Base-by-base conservation (phyloP, 2,797 vertebrate genomes). In the Acanthurus leucopareius region DNA sequence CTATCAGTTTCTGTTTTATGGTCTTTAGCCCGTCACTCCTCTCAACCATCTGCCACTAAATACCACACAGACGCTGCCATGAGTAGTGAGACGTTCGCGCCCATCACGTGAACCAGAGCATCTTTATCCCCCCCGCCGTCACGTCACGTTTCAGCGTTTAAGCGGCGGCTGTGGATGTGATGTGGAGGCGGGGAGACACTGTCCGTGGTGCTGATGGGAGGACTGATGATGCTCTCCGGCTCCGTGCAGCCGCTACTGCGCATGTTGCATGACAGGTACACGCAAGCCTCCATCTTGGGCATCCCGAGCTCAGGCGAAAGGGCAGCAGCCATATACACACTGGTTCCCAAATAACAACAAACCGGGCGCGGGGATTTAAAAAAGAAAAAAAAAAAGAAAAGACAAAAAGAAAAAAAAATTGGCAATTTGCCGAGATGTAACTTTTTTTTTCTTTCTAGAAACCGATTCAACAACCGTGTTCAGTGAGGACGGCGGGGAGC, bases 181-280 rank as follows among this genome's bases (percentile, higher is more conserved):
- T 13, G 1, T 10, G 62, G 85, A 73, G 75, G 85, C 69, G 71
- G 82, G 76, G 76, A 82, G 91, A 81, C 75, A 82, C 75, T 90
- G 90, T 90, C 91, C 81, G 79, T 75, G 89, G 58, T 90, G 90
- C 90, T 92, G 88, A 86, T 86, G 89, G 62, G 79, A 81, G 77
- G 70, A 77, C 75, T 64, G 85, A 90, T 61, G 90, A 88, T 68
- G 90, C 88, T 68, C 81, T 77, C 77, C 72, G 59, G 82, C 87
- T 87, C 78, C 73, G 87, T 75, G 88, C 90, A 83, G 88, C 85
- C 85, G 56, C 93, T 90, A 89, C 94, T 94, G 94, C 88, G 95
- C 94, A 95, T 94, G 87, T 92, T 95, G 90, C 91, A 95, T 94
- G 93, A 93, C 93, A 96, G 94, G 91, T 94, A 90, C 93, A 90